Conservation (phyloP, 92 coral and sea anemone genomes). For the Palythoa grandis region DNA sequence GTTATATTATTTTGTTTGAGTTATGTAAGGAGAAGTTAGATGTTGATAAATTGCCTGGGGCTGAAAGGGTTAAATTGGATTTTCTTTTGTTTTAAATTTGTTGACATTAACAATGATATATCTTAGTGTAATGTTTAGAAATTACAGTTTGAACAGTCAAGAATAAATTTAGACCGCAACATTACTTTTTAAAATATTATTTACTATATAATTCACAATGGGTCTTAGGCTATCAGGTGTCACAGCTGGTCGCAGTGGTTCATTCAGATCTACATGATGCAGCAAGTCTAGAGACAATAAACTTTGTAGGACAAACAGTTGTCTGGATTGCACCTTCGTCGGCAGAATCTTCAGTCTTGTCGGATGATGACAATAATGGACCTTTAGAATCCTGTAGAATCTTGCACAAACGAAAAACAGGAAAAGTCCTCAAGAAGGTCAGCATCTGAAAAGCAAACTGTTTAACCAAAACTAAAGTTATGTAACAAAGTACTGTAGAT, state of each 20-base stretch:
- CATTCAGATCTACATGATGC: constrained; percentile 43
- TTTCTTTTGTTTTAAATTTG: too few species aligned
- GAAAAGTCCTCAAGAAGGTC: constrained; percentile 39
- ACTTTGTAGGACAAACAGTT: constrained; percentile 38
- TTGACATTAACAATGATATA: too few species aligned
- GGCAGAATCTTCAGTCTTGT: not conserved
- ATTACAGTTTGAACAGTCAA: too few species aligned
- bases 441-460: not conserved
- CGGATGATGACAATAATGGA: not conserved
- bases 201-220: not conserved
- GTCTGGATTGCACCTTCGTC: constrained; percentile 4
- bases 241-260: constrained; percentile 13
- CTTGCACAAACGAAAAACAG: constrained; percentile 40
- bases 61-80: too few species aligned
- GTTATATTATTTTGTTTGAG: too few species aligned
- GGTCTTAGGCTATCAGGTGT: constrained; percentile 21
- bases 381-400: constrained; percentile 18
- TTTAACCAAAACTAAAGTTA: not conserved
- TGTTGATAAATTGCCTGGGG: too few species aligned
- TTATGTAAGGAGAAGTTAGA: too few species aligned
- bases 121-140: too few species aligned
- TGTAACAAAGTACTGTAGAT: too few species aligned
- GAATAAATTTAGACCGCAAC: too few species aligned
- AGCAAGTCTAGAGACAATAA: constrained; percentile 4
- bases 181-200: too few species aligned